These are phyloP conservation scores for Lasioglossum morio DNA, from an alignment of 2,888 invertebrate species.

Conservation along the genomic window DNA sequence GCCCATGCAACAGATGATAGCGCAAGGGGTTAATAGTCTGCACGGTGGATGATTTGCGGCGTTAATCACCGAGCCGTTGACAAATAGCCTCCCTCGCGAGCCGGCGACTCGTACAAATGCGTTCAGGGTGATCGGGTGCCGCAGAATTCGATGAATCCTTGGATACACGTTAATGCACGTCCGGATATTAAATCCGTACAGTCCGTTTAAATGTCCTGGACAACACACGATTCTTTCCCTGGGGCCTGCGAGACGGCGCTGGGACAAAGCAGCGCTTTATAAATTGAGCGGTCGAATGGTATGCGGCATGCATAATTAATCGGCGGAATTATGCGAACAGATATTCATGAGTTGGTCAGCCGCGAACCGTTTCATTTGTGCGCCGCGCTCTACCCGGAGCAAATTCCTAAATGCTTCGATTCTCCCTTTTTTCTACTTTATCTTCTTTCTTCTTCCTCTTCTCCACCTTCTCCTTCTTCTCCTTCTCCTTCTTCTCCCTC, in stretches of 20 bases:
- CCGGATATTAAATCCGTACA: conserved; percentile 35
- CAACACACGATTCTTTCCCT: conserved; percentile 27
- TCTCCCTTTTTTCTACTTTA: not conserved
- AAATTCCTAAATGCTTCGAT: not conserved
- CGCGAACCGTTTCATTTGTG: conserved; percentile 19
- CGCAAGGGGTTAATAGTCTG: conserved; percentile 27
- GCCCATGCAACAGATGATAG: not conserved
- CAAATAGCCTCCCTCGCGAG: conserved; percentile 51
- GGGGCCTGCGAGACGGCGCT: conserved; percentile 15
- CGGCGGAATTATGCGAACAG: conserved; percentile 13
- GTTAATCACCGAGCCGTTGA: conserved; percentile 59
- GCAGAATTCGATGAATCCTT: conserved; percentile 54
- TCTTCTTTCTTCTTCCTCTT: not conserved
- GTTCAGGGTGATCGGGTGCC: conserved; percentile 16
- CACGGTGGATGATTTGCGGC: conserved; percentile 16
- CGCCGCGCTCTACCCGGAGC: not conserved
- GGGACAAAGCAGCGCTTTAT: conserved; percentile 21
- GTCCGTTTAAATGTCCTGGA: conserved; percentile 10
- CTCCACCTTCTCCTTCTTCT: not conserved
- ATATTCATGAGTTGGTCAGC: conserved; percentile 21
- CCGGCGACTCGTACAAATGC: conserved; percentile 47
- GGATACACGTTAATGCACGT: conserved; percentile 27
- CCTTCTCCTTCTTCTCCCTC: not conserved
- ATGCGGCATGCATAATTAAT: conserved; percentile 21
- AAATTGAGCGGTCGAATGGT: conserved; percentile 4